Conservation (phyloP, 2,888 invertebrate genomes). For the Melinopterus prodromus region DNA sequence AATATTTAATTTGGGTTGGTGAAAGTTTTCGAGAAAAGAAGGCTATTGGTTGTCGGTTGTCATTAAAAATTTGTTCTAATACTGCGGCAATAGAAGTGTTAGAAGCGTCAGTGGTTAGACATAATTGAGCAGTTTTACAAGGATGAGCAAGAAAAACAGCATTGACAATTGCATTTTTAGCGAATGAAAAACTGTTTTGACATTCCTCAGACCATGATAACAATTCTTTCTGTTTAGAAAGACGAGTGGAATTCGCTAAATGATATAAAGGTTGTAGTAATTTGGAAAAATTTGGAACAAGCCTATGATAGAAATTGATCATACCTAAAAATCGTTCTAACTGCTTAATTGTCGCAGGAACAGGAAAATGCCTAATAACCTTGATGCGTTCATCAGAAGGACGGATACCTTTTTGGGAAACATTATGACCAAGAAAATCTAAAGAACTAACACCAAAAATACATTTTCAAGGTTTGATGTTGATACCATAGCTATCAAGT, state of each 20-base stretch:
- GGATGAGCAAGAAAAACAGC: conserved; percentile 40
- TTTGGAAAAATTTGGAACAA: not conserved
- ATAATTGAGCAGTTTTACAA: conserved; percentile 44
- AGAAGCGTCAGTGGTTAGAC: conserved; percentile 52
- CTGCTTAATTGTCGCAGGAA: conserved; percentile 6
- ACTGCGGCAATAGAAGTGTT: too few relatives aligned
- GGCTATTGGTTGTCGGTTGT: conserved; percentile 51
- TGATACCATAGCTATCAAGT: conserved; percentile 9
- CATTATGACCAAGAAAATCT: not conserved
- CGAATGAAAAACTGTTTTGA: not conserved
- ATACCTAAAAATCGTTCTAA: not conserved
- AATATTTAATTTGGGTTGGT: conserved; percentile 42
- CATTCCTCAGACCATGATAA: conserved; percentile 9
- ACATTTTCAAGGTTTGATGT: not conserved
- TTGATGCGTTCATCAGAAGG: not conserved
- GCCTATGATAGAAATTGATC: conserved; percentile 28
- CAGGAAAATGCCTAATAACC: not conserved
- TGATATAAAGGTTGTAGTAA: not conserved
- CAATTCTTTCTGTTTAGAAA: not conserved
- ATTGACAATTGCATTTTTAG: conserved; percentile 34
- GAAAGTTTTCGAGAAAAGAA: conserved; percentile 54
- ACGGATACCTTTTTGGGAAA: not conserved
- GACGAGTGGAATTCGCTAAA: not conserved
- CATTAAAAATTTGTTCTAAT: conserved; percentile 38
- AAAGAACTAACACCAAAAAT: not conserved